Conservation (phyloP, 2,113 vertebrate species). For the Oncorhynchus mykiss region DNA sequence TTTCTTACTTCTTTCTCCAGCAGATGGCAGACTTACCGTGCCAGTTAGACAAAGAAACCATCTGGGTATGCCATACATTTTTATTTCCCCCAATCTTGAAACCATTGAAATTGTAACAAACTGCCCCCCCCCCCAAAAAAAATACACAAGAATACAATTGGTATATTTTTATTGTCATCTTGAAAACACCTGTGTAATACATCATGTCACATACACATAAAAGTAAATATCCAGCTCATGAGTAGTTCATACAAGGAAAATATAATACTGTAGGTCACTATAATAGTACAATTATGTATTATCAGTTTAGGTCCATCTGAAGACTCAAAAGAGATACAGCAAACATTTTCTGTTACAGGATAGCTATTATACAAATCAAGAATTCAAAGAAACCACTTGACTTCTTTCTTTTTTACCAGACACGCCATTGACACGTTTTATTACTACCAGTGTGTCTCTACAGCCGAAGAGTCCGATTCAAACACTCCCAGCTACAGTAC, state of each 20-base stretch:
- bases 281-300: background rate
- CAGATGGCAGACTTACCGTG: background rate
- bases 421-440: background rate
- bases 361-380: background rate
- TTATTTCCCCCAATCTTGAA: background rate
- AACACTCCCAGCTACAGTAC: background rate
- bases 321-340: background rate
- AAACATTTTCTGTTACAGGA: background rate
- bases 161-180: background rate
- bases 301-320: slow-evolving; percentile 9
- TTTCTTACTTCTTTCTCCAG: background rate
- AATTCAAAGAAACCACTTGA: background rate
- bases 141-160: slow-evolving; percentile 11
- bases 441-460: background rate
- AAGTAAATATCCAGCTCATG: background rate
- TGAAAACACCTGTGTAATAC: background rate
- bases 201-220: background rate
- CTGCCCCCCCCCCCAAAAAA: background rate
- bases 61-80: background rate
- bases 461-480: background rate
- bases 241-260: background rate
- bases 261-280: background rate
- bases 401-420: background rate
- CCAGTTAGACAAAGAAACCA: background rate
- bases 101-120: background rate